A percentile compares a stretch with the other conserved stretches of the same genome.
Evolutionary conservation across 2,888 invertebrate genomes (phyloP).

Genomic region (Lepidochrysops patricia): DNA sequence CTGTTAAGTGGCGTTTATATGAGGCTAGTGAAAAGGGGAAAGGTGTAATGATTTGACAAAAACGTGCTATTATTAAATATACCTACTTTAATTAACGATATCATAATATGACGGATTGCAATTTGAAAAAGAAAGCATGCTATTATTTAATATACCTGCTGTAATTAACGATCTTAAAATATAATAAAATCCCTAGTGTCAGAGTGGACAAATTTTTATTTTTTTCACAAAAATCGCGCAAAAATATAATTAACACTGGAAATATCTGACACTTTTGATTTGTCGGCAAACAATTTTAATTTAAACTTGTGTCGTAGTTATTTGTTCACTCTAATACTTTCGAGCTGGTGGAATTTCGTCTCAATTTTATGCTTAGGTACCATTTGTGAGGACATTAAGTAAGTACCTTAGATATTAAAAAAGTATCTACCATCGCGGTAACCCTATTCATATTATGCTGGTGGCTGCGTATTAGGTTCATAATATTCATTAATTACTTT

Average conservation of each 20-base stretch:
- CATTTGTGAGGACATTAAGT: neutral
- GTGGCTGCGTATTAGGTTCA: no score
- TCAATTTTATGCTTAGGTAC: neutral
- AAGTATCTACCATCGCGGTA: neutral
- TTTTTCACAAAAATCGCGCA: neutral
- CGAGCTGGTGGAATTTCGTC: neutral
- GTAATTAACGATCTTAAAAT: no score
- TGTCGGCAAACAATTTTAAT: neutral
- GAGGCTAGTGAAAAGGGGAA: neutral
- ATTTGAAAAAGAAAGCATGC: no score
- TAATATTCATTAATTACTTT: no score
- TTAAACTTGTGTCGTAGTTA: neutral
- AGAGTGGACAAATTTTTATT: neutral
- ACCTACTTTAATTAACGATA: no score
- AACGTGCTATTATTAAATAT: neutral
- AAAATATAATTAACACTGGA: neutral
- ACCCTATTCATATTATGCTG: no score
- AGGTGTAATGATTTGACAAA: neutral
- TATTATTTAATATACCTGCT: no score
- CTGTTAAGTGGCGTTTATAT: slow-evolving; percentile 11
- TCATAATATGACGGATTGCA: no score
- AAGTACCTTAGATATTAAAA: neutral
- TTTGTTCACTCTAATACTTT: neutral
- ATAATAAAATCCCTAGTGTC: no score
- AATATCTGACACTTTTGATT: neutral